phyloP scores from a whole-genome alignment of 2,113 vertebrate genomes.

The Pituophis catenifer region DNA sequence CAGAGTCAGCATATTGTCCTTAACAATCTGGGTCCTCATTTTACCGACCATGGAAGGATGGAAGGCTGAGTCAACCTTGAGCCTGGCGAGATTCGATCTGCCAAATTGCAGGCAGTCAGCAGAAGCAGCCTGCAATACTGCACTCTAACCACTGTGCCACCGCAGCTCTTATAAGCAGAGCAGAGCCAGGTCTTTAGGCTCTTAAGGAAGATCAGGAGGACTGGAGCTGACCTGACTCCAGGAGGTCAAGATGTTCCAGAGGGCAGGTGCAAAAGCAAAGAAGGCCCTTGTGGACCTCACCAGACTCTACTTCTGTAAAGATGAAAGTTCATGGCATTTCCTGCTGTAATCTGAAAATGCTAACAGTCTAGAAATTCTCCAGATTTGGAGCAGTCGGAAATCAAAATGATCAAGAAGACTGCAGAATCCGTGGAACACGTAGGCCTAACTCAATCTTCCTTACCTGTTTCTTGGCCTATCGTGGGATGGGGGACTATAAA shows the following conservation, averaged over 20 bases:
- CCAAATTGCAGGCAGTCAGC: too few species aligned
- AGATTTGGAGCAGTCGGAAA: background rate
- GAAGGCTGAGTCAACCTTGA: too few species aligned
- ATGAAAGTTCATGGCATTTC: too few species aligned
- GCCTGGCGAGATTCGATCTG: too few species aligned
- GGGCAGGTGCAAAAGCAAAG: background rate
- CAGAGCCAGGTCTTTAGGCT: background rate
- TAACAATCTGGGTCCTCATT: too few species aligned
- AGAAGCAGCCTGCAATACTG: too few species aligned
- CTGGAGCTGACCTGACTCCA: background rate
- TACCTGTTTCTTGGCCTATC: slow-evolving; percentile 97
- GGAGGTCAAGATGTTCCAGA: background rate
- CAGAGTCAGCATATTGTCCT: too few species aligned
- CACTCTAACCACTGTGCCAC: too few species aligned
- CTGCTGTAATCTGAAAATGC: background rate
- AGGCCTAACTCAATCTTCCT: background rate
- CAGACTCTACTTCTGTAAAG: background rate
- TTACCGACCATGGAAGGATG: too few species aligned
- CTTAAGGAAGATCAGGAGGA: background rate
- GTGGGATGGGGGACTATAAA: slow-evolving; percentile 97
- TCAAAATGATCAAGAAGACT: too few species aligned
- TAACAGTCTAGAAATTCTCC: background rate
- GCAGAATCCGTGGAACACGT: too few species aligned
- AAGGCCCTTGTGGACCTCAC: background rate
- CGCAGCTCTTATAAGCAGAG: too few species aligned